Base-by-base conservation (phyloP, 2,888 invertebrate species). In the Hydrotaea diabolus region DNA sequence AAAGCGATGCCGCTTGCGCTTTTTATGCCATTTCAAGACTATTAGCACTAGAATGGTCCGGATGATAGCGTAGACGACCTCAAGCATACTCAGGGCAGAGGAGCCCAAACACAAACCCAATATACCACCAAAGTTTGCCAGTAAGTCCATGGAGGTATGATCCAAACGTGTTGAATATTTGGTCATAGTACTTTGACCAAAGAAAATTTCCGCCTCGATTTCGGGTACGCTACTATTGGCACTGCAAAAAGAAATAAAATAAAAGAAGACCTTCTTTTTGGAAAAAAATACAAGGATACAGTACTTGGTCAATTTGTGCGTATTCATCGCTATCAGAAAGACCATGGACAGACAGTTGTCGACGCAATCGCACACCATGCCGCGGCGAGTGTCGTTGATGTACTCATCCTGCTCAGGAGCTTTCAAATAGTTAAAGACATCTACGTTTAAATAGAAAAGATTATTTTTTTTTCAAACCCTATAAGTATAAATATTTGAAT, bases 111-210 rank as follows among this genome's bases (percentile, higher is more conserved):
- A 93, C 5, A 93, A 89, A 15, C 93, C 92, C 11, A 93, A 89
- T 74, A 93, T 91, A 17, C 93, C 93, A 7, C 93, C 93, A 87
- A 93, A 93, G 31, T 92, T 89, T 0, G 93, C 92, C 19, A 92
- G 79, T 64, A 92, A 87, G 87, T 93, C 92, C 46, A 92, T 86
- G 73, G 89, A 87, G 2, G 91, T 91, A 77, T 91, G 90, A 49
- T 90, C 90, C 2, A 92, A 86, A 31, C 91, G 92, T 0, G 92
- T 92, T 53, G 90, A 87, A 79, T 93, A 93, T 66, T 92, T 91
- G 55, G 91, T 91, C 77, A 93, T 89, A 13, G 91, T 90, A 1
- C 90, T 88, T 49, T 90, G 89, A 36, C 90, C 89, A 82, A 90
- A 93, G 82, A 91, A 91, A 13, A 93, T 88, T 73, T 93, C 92